Conservation (phyloP, 2,797 vertebrate genomes). For the Enteromius fasciolatus region DNA sequence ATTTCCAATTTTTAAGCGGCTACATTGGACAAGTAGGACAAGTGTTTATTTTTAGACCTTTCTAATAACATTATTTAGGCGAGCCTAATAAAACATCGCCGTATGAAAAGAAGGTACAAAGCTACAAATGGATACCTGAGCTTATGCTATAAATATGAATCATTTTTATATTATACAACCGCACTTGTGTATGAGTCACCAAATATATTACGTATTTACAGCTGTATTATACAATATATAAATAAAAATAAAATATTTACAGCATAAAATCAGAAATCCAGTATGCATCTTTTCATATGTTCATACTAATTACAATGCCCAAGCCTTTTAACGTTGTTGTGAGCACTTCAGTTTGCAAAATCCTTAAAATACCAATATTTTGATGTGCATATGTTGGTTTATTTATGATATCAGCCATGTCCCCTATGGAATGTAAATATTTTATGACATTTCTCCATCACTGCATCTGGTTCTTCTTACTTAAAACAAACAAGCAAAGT, state of each 20-base stretch:
- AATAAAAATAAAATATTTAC: background rate
- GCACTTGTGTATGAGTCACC: background rate
- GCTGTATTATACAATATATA: background rate
- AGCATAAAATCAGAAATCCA: background rate
- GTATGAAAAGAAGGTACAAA: background rate
- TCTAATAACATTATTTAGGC: background rate
- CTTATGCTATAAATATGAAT: background rate
- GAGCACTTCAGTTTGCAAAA: background rate
- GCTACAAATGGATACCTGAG: no score
- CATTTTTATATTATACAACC: background rate
- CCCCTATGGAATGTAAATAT: constrained; percentile 26
- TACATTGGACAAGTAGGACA: constrained; percentile 3
- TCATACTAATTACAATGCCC: background rate
- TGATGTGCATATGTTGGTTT: constrained; percentile 1
- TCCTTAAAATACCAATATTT: constrained; percentile 8
- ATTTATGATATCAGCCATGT: constrained; percentile 20
- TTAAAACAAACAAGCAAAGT: constrained; percentile 53
- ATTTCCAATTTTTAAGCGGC: constrained; percentile 1
- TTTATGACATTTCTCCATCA: background rate
- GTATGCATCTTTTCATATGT: background rate
- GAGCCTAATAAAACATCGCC: background rate
- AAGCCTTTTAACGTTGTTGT: background rate
- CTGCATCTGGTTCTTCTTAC: background rate
- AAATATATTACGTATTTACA: background rate
- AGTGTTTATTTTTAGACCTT: constrained; percentile 5